A percentile compares a stretch with the other conserved stretches of the same genome.
Evolutionary conservation across 2,797 vertebrate genomes (phyloP).

Genomic region (Gymnopithys bicolor): DNA sequence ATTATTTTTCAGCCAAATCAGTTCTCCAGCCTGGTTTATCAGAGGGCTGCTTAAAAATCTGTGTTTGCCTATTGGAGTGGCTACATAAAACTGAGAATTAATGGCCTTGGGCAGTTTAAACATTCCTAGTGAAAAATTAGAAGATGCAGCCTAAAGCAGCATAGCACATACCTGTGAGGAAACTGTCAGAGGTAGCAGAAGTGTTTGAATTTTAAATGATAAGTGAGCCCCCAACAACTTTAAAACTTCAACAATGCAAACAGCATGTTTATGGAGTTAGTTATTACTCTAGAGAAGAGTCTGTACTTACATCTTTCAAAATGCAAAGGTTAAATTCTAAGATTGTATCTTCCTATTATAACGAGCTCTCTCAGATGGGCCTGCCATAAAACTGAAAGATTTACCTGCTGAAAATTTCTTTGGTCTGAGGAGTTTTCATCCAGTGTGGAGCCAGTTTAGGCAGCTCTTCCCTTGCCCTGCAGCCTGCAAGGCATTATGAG

Average conservation of each 20-base stretch:
- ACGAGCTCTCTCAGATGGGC: background rate
- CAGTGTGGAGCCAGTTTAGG: background rate
- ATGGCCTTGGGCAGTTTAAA: background rate
- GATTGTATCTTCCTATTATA: background rate
- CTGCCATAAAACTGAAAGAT: background rate
- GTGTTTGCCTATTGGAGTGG: background rate
- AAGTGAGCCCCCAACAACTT: background rate
- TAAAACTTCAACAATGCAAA: background rate
- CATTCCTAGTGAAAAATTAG: background rate
- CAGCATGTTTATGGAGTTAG: background rate
- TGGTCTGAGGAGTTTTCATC: slow-evolving; percentile 9
- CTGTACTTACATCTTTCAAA: background rate
- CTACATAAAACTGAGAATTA: background rate
- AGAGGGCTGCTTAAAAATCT: background rate
- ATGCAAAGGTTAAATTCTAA: background rate
- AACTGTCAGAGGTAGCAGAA: background rate
- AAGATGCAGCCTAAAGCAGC: background rate
- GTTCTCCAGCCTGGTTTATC: background rate
- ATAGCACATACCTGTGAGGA: background rate
- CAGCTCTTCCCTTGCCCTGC: background rate
- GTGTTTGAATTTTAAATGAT: background rate
- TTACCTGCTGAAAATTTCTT: slow-evolving; percentile 6
- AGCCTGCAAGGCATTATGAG: background rate
- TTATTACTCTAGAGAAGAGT: background rate
- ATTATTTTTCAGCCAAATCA: slow-evolving; percentile 38